These are phyloP conservation scores for Branchipolynoe longqiensis DNA, from an alignment of 2,888 invertebrate species.

Conservation along the genomic window DNA sequence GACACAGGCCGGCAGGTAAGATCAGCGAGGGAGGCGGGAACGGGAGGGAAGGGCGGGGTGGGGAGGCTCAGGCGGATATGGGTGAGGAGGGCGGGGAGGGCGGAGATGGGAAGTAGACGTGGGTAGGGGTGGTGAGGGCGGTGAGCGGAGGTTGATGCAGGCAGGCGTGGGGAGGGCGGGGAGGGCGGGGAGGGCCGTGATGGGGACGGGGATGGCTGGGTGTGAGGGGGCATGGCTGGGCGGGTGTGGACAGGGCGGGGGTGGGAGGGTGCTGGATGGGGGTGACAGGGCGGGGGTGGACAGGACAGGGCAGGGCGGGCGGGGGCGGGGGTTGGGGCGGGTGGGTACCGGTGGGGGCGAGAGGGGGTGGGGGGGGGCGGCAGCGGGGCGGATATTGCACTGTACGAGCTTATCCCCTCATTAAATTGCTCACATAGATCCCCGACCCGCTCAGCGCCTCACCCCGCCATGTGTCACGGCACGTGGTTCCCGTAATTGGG, in stretches of 20 bases:
- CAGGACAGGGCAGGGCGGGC: neutral
- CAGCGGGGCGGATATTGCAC: neutral
- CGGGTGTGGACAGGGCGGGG: too few species aligned
- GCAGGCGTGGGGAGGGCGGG: neutral
- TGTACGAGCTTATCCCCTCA: conserved; percentile 4
- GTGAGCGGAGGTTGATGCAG: too few species aligned
- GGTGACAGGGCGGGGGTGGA: neutral
- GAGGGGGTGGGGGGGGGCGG: neutral
- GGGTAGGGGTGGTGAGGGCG: too few species aligned
- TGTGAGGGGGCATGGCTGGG: too few species aligned
- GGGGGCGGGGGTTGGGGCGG: neutral
- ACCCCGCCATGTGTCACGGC: neutral
- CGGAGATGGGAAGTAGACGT: too few species aligned
- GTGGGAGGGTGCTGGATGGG: too few species aligned
- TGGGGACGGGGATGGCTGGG: too few species aligned
- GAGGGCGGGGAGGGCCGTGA: neutral
- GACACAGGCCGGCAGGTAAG: too few species aligned
- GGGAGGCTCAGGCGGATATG: too few species aligned
- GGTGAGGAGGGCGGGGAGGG: too few species aligned
- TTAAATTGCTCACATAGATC: conserved; percentile 31
- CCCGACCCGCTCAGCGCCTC: neutral
- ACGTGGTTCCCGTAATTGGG: neutral
- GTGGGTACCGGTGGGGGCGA: neutral
- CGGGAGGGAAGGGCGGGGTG: too few species aligned
- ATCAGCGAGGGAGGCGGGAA: too few species aligned